These are phyloP conservation scores for Synanceia verrucosa DNA, from an alignment of 2,797 vertebrate genomes.

Conservation along the genomic window DNA sequence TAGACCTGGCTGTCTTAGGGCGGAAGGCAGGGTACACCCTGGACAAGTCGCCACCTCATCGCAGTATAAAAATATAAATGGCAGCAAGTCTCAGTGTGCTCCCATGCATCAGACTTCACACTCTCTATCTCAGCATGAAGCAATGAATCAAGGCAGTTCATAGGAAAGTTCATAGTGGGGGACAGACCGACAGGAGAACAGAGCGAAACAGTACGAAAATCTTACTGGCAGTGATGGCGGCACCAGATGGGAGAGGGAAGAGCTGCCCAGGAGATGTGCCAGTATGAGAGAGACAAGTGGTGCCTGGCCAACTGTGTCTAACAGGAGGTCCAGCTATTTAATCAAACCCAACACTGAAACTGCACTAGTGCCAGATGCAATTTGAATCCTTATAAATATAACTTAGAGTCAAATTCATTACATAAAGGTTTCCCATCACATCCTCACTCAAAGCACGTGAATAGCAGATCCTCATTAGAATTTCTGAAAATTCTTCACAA, in stretches of 20 bases:
- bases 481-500: slow-evolving; percentile 24
- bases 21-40: too few species aligned
- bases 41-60: too few species aligned
- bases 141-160: slow-evolving; percentile 46
- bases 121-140: slow-evolving; percentile 20
- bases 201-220: slow-evolving; percentile 59
- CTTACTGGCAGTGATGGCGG: slow-evolving; percentile 75
- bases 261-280: slow-evolving; percentile 79
- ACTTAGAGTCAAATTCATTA: slow-evolving; percentile 77
- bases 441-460: slow-evolving; percentile 56
- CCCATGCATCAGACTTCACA: slow-evolving; percentile 17
- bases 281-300: slow-evolving; percentile 77
- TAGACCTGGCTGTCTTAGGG: too few species aligned
- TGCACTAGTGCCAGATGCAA: slow-evolving; percentile 83
- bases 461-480: slow-evolving; percentile 41
- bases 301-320: slow-evolving; percentile 85
- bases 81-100: background rate
- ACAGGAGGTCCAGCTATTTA: slow-evolving; percentile 85
- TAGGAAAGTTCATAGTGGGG: slow-evolving; percentile 57
- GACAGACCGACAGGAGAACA: slow-evolving; percentile 56
- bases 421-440: slow-evolving; percentile 70
- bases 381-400: slow-evolving; percentile 80
- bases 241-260: slow-evolving; percentile 82
- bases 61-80: too few species aligned
- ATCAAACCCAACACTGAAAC: slow-evolving; percentile 83